These are phyloP conservation scores for Rhynchonema sp. DNA, from an alignment of 2,888 invertebrate genomes.

Conservation along the genomic window DNA sequence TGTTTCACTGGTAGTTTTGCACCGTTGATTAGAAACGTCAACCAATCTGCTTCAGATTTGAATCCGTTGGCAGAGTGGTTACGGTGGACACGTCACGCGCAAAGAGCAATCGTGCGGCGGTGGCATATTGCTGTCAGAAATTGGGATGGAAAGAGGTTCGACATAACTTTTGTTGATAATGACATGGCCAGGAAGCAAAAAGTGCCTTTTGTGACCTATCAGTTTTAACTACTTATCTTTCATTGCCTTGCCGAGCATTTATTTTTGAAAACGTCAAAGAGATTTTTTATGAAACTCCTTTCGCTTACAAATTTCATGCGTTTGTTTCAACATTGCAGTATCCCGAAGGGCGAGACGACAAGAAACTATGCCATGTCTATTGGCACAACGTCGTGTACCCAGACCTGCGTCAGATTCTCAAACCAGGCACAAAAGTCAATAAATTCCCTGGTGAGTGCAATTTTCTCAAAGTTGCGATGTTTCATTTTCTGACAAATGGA, in stretches of 20 bases:
- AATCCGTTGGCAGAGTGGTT: background rate
- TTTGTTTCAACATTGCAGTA: too few species aligned
- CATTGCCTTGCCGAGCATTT: too few species aligned
- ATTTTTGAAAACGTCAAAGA: too few species aligned
- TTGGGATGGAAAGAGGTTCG: conserved; percentile 30
- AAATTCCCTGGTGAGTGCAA: conserved; percentile 31
- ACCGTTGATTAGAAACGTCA: too few species aligned
- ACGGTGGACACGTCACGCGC: conserved; percentile 12
- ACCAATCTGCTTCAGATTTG: background rate
- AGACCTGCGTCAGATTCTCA: conserved; percentile 26
- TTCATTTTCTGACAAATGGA: too few species aligned
- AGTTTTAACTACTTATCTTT: too few species aligned
- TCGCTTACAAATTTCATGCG: too few species aligned
- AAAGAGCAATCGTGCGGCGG: conserved; percentile 26
- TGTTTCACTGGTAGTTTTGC: background rate
- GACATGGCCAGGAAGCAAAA: too few species aligned
- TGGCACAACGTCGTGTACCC: conserved; percentile 33
- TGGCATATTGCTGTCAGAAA: conserved; percentile 25
- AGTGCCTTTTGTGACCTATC: too few species aligned
- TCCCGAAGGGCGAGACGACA: conserved; percentile 26
- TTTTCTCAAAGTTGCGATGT: background rate
- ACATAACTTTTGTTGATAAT: background rate
- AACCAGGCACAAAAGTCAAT: conserved; percentile 29
- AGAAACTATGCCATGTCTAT: conserved; percentile 30
- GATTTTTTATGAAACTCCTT: too few species aligned